Base-by-base conservation (phyloP, 2,888 invertebrate genomes). In the Cataglyphis altisquamis region DNA sequence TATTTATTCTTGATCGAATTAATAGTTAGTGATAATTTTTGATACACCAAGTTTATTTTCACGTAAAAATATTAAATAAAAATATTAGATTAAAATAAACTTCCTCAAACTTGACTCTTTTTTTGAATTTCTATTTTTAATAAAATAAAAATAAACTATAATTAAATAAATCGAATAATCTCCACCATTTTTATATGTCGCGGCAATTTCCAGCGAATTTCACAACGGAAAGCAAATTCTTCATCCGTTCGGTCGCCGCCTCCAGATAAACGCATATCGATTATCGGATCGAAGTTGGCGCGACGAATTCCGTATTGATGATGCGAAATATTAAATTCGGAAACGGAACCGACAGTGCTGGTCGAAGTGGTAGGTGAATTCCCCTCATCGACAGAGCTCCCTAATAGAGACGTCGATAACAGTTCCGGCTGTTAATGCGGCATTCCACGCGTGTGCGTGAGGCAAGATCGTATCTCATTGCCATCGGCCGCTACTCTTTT, bases 401-500 rank as follows among this genome's bases (percentile, higher is more conserved):
- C 82, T 86, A 84, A 82, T 80, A 80, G 82, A 82, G 84, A 82
- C 84, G 82, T 86, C 86, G 85, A 82, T 78, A 87, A 82, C 70
- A 70, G 84, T 64, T 68, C 63, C 68, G 60, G 62, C 64, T 39
- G 78, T 82, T 83, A 80, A 78, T 83, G 75, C 57, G 62, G 45
- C 63, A 45, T 73, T 80, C 70, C 64, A 75, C 72, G 67, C 64
- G 62, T 78, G 62, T 67, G 84, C 75, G 45, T 73, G 73, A 25
- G 60, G 41, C 45, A 41, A 62, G 41, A 67, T 21, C 52, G 70
- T 80, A 80, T 83, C 80, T 80, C 70, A 55, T 68, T 63, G 78
- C 83, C 78, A 85, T 84, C 88, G 86, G 73, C 70, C 82, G 86
- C 86, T 86, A 87, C 87, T 89, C 85, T 70, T 67, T 82, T 82